phyloP scores from a whole-genome alignment of 2,888 invertebrate species.

The Dynastes grantii region DNA sequence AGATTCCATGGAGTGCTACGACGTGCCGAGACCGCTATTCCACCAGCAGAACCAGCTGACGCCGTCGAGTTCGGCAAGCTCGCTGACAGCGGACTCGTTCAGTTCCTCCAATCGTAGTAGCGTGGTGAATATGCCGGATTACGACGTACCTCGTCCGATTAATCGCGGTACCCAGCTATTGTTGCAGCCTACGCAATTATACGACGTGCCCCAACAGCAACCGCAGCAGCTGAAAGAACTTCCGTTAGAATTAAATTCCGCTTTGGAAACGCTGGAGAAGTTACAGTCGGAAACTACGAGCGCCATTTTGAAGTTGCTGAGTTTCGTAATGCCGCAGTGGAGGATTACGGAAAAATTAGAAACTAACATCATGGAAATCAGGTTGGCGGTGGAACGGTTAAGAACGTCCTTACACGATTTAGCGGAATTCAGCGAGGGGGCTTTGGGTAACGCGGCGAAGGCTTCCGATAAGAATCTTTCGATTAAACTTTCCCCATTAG shows the following conservation, averaged over 20 bases:
- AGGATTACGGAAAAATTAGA: slow-evolving; percentile 85
- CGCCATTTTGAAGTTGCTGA: slow-evolving; percentile 84
- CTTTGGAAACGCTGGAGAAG: slow-evolving; percentile 82
- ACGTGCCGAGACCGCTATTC: slow-evolving; percentile 76
- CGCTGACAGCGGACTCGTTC: slow-evolving; percentile 75
- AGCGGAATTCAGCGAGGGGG: slow-evolving; percentile 90
- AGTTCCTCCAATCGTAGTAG: slow-evolving; percentile 73
- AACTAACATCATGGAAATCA: slow-evolving; percentile 85
- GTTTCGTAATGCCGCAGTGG: slow-evolving; percentile 88
- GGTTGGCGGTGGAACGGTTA: slow-evolving; percentile 84
- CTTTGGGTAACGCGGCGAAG: slow-evolving; percentile 88
- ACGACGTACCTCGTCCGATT: slow-evolving; percentile 78
- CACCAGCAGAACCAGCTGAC: slow-evolving; percentile 74
- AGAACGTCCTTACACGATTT: slow-evolving; percentile 89
- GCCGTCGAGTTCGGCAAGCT: slow-evolving; percentile 80
- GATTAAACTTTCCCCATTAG: slow-evolving; percentile 82
- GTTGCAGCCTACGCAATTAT: slow-evolving; percentile 65
- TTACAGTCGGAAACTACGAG: slow-evolving; percentile 86
- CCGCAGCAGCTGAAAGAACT: slow-evolving; percentile 74
- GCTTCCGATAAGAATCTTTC: slow-evolving; percentile 83
- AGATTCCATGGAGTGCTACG: slow-evolving; percentile 72
- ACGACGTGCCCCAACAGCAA: slow-evolving; percentile 75
- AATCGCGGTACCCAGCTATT: slow-evolving; percentile 65
- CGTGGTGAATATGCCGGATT: slow-evolving; percentile 76
- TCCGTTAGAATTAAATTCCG: slow-evolving; percentile 83